Conservation (phyloP, 1,140 invertebrate species). For the Sarcophaga peregrina region DNA sequence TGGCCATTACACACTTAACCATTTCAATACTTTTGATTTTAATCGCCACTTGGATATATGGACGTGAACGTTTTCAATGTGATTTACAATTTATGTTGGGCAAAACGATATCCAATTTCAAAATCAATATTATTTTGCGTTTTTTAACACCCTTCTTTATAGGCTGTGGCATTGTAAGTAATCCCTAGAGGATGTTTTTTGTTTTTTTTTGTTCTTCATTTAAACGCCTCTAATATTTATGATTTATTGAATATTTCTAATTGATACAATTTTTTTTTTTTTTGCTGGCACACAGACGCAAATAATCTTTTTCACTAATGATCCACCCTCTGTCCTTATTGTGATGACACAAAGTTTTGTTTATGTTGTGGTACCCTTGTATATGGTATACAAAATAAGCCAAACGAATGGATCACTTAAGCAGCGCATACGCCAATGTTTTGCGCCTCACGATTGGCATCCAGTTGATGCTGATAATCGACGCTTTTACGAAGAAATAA, state of each 20-base stretch:
- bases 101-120: constrained; percentile 71
- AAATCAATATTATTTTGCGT: constrained; percentile 56
- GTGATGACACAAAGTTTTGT: constrained; percentile 55
- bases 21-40: constrained; percentile 78
- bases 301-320: neutral
- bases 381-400: constrained; percentile 57
- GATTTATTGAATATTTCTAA: neutral
- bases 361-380: constrained; percentile 51
- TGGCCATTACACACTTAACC: constrained; percentile 77
- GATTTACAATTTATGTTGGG: constrained; percentile 87
- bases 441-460: constrained; percentile 64
- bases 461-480: constrained; percentile 62
- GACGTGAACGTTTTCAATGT: constrained; percentile 75
- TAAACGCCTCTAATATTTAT: neutral
- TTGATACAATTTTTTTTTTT: neutral
- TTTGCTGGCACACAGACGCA: neutral
- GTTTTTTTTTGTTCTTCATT: neutral
- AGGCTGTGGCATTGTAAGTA: constrained; percentile 51
- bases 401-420: constrained; percentile 54
- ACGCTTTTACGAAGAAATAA: constrained; percentile 60
- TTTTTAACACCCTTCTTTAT: constrained; percentile 59
- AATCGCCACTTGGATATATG: constrained; percentile 81
- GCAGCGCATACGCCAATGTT: constrained; percentile 55
- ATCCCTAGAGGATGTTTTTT: neutral
- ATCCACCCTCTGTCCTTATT: constrained; percentile 47